Evolutionary conservation across 2,888 invertebrate genomes (phyloP).

Genomic region (Blera fallax): DNA sequence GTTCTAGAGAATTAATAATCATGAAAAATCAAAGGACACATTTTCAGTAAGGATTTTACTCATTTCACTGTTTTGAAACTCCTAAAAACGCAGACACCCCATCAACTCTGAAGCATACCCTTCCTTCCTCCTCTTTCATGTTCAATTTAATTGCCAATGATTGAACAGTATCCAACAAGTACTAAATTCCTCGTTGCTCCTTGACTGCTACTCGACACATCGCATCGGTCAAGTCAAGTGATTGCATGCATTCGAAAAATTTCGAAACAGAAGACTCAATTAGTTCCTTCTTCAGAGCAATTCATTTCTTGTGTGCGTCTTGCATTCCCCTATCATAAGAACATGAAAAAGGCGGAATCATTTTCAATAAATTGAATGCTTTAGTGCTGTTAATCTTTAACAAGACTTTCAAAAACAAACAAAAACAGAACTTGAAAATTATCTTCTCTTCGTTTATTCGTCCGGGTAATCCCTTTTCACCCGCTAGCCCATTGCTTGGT

Average conservation of each 20-base stretch:
- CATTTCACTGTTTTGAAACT: neutral
- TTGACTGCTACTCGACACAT: neutral
- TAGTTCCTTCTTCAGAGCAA: neutral
- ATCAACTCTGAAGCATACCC: neutral
- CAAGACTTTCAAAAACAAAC: neutral
- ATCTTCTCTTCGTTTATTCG: neutral
- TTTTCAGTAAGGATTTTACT: neutral
- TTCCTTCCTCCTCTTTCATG: constrained; percentile 4
- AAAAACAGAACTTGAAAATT: neutral
- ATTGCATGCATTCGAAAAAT: neutral
- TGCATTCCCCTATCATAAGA: neutral
- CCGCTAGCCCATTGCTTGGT: too few species aligned
- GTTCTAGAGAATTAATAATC: too few species aligned
- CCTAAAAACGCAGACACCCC: neutral
- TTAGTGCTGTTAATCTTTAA: neutral
- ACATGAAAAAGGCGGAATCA: neutral
- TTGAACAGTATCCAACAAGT: neutral
- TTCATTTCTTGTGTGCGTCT: neutral
- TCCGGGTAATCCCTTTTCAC: neutral
- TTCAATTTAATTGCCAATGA: neutral
- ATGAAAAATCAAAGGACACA: too few species aligned
- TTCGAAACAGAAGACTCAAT: constrained; percentile 5
- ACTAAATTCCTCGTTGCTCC: neutral
- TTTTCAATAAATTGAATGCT: neutral
- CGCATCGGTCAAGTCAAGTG: neutral